A percentile compares a stretch with the other conserved stretches of the same genome.
These are phyloP conservation scores for Platichthys flesus DNA, from an alignment of 2,113 vertebrate species.

Conservation along the genomic window DNA sequence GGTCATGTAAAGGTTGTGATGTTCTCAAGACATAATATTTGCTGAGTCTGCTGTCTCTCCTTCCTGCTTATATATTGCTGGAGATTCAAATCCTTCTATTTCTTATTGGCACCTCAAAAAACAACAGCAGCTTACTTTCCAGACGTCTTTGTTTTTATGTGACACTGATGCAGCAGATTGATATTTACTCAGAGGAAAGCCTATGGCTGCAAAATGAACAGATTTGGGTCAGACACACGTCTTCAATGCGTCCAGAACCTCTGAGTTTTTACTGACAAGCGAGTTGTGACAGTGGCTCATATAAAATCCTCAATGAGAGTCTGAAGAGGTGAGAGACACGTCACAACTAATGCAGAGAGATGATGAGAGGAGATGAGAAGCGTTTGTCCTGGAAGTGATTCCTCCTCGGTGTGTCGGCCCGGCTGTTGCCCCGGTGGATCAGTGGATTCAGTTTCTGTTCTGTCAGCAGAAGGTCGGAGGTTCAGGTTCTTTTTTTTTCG, in stretches of 20 bases:
- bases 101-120: no score
- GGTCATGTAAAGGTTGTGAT: neutral
- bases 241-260: neutral
- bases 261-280: neutral
- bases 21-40: neutral
- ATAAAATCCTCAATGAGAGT: neutral
- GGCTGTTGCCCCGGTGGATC: constrained; percentile 37
- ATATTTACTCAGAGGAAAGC: no score
- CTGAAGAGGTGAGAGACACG: neutral
- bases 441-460: constrained; percentile 51
- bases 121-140: no score
- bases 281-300: neutral
- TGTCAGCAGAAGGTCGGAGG: constrained; percentile 57
- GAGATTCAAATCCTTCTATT: neutral
- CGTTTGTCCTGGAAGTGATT: constrained; percentile 50
- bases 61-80: neutral
- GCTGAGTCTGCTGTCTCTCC: neutral
- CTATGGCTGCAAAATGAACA: neutral
- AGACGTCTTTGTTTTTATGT: no score
- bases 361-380: constrained; percentile 7
- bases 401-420: constrained; percentile 23
- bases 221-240: neutral
- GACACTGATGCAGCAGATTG: no score
- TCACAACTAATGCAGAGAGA: neutral
- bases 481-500: constrained; percentile 4